Percentiles rank a stretch among this genome's conserved stretches.
phyloP scores from a whole-genome alignment of 92 coral and sea anemone genomes.

The Zoanthus sociatus region DNA sequence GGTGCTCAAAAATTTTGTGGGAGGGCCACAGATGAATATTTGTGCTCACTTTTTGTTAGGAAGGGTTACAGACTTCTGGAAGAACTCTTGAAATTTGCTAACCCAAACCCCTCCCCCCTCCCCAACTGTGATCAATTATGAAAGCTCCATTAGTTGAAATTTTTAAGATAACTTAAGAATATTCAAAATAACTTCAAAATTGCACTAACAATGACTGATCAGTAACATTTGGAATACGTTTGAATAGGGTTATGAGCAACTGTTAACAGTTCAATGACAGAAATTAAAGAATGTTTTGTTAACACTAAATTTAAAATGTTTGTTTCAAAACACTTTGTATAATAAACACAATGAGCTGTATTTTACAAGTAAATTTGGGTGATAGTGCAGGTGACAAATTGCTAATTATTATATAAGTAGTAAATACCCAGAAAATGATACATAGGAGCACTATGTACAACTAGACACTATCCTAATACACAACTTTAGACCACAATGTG shows the following conservation, averaged over 20 bases:
- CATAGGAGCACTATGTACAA: slow-evolving; percentile 39
- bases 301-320: slow-evolving; percentile 36
- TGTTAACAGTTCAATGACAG: slow-evolving; percentile 35
- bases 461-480: slow-evolving; percentile 31
- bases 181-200: slow-evolving; percentile 39
- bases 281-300: slow-evolving; percentile 34
- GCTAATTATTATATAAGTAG: slow-evolving; percentile 25
- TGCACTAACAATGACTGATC: slow-evolving; percentile 30
- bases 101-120: no score
- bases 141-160: slow-evolving; percentile 36
- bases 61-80: slow-evolving; percentile 43
- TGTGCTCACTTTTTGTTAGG: slow-evolving; percentile 38
- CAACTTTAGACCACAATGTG: slow-evolving; percentile 41
- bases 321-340: slow-evolving; percentile 42
- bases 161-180: slow-evolving; percentile 38
- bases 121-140: slow-evolving; percentile 37
- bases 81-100: no score
- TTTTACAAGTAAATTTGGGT: slow-evolving; percentile 37
- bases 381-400: slow-evolving; percentile 33
- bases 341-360: slow-evolving; percentile 34
- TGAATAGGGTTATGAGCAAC: slow-evolving; percentile 31
- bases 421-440: slow-evolving; percentile 33
- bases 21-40: slow-evolving; percentile 37
- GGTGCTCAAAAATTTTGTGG: slow-evolving; percentile 21
- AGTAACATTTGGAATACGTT: slow-evolving; percentile 35